A percentile compares a stretch with the other conserved stretches of the same genome.
These are phyloP conservation scores for Tauraco hartlaubi DNA, from an alignment of 2,797 vertebrate species.

Conservation along the genomic window DNA sequence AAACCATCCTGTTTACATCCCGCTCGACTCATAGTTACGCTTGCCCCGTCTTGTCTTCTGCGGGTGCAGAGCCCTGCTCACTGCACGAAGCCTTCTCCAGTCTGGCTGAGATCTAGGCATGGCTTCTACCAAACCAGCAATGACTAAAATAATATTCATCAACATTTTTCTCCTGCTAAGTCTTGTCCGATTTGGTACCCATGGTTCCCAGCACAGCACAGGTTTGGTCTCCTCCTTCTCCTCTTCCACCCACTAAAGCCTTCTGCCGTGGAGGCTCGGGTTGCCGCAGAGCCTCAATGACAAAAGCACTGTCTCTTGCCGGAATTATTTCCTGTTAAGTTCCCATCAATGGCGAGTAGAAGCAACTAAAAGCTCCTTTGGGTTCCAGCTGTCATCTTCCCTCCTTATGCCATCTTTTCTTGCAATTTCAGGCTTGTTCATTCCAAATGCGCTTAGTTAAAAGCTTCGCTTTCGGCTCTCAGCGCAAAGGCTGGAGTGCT, in stretches of 20 bases:
- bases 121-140: background rate
- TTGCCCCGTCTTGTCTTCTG: background rate
- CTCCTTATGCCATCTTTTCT: conserved; percentile 35
- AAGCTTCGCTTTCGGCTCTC: conserved; percentile 27
- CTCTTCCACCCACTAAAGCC: background rate
- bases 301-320: background rate
- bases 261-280: background rate
- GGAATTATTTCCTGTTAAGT: background rate
- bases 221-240: background rate
- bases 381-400: conserved; percentile 57
- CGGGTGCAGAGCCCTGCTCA: background rate
- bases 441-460: conserved; percentile 55
- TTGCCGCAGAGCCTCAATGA: background rate
- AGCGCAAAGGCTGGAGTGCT: conserved; percentile 32
- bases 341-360: background rate
- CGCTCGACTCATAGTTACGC: background rate
- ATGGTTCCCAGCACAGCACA: background rate
- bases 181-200: background rate
- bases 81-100: background rate
- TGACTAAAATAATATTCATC: no score
- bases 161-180: background rate
- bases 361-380: conserved; percentile 51
- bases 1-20: background rate
- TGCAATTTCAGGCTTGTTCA: conserved; percentile 42
- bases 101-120: background rate